Conservation (phyloP, 1,140 invertebrate species). For the Nixonia krombeini region DNA sequence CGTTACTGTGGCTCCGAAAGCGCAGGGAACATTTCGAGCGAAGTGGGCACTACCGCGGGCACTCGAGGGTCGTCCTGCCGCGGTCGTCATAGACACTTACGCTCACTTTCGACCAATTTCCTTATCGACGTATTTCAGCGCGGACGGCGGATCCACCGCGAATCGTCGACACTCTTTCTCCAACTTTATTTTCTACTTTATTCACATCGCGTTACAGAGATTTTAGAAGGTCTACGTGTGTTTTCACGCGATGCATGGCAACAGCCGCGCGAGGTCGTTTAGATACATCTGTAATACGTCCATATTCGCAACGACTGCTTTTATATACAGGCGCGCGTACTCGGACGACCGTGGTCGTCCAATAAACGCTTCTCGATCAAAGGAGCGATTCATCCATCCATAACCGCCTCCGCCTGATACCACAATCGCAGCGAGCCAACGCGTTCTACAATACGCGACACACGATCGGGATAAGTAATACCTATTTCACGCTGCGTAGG, state of each 20-base stretch:
- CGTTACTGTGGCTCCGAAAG: no score
- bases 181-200: constrained; percentile 13
- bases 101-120: no score
- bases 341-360: constrained; percentile 8
- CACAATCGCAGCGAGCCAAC: constrained; percentile 37
- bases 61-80: no score
- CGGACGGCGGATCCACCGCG: no score
- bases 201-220: constrained; percentile 12
- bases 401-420: constrained; percentile 44
- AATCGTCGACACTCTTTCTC: constrained; percentile 21
- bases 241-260: constrained; percentile 3
- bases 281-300: constrained; percentile 26
- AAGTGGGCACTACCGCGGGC: no score
- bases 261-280: constrained; percentile 13
- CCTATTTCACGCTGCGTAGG: constrained; percentile 24
- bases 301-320: constrained; percentile 21
- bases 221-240: constrained; percentile 5
- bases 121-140: no score
- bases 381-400: constrained; percentile 23
- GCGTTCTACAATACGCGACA: constrained; percentile 22
- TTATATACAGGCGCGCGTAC: constrained; percentile 11
- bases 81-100: constrained; percentile 21
- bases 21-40: no score
- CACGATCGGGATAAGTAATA: constrained; percentile 21
- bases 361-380: constrained; percentile 37